Percentiles rank a stretch among this genome's conserved stretches.
phyloP scores from a whole-genome alignment of 2,113 vertebrate genomes.

The Hemiprocne comata region DNA sequence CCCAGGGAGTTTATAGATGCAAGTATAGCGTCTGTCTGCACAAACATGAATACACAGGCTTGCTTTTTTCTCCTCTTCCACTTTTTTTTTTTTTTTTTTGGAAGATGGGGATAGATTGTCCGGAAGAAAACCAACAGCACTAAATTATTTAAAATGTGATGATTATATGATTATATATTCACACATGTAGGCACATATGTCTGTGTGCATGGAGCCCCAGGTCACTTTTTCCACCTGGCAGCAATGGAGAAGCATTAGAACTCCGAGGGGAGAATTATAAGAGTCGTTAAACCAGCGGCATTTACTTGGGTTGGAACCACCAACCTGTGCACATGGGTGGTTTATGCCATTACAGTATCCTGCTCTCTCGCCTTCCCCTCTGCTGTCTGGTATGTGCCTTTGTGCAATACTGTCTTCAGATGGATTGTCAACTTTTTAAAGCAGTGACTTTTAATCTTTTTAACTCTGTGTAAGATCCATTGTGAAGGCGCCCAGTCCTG shows the following conservation, averaged over 20 bases:
- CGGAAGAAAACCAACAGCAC: neutral
- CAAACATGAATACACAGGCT: neutral
- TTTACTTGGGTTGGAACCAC: neutral
- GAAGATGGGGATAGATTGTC: neutral
- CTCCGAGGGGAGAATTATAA: neutral
- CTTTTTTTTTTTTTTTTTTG: no score
- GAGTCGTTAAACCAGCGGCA: neutral
- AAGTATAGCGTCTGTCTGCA: neutral
- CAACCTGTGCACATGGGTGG: neutral
- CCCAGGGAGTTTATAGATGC: neutral
- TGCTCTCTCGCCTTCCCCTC: neutral
- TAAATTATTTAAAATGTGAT: neutral
- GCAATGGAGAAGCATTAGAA: neutral
- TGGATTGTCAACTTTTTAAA: neutral
- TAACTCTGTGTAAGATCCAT: neutral
- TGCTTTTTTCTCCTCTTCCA: neutral
- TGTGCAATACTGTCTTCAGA: neutral
- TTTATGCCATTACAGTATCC: neutral
- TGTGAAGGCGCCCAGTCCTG: neutral
- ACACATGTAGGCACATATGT: neutral
- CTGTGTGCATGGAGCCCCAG: neutral
- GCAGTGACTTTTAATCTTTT: neutral
- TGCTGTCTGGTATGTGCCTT: neutral
- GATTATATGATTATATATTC: neutral
- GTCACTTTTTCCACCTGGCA: neutral